Base-by-base conservation (phyloP, 2,888 invertebrate genomes). In the Hypsopygia costalis region DNA sequence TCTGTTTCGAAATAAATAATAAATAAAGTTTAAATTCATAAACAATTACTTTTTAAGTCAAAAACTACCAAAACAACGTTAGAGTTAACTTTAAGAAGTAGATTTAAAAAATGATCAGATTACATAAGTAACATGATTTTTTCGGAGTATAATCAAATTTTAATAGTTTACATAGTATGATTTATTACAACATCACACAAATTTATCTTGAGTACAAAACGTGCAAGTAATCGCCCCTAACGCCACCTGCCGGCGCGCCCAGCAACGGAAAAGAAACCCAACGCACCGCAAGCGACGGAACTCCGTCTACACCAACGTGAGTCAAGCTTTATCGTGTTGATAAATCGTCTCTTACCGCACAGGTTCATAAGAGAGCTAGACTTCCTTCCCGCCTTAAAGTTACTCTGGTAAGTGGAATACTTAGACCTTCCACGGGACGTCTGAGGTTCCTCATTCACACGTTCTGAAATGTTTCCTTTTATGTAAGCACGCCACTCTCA, bases 361-460 rank as follows among this genome's bases (percentile, higher is more conserved):
- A 96, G 92, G 93, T 96, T 96, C 95, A 96, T 95, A 91, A 96
- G 93, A 88, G 96, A 96, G 93, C 95, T 96, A 91, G 96, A 96
- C 92, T 96, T 96, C 93, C 96, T 94, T 79, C 92, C 92, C 72
- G 88, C 91, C 92, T 95, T 95, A 93, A 95, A 94, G 94, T 94
- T 95, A 90, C 73, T 87, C 93, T 93, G 93, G 93, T 93, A 93
- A 91, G 93, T 93, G 87, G 93, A 91, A 92, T 93, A 94, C 92
- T 94, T 94, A 92, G 93, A 92, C 91, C 94, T 92, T 91, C 93
- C 93, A 90, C 94, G 93, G 89, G 93, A 91, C 90, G 94, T 93
- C 91, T 92, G 92, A 80, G 92, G 91, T 83, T 91, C 91, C 90
- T 94, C 94, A 90, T 92, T 93, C 91, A 93, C 92, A 91, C 92